Conservation (phyloP, 2,113 vertebrate species). For the Pungitius pungitius region DNA sequence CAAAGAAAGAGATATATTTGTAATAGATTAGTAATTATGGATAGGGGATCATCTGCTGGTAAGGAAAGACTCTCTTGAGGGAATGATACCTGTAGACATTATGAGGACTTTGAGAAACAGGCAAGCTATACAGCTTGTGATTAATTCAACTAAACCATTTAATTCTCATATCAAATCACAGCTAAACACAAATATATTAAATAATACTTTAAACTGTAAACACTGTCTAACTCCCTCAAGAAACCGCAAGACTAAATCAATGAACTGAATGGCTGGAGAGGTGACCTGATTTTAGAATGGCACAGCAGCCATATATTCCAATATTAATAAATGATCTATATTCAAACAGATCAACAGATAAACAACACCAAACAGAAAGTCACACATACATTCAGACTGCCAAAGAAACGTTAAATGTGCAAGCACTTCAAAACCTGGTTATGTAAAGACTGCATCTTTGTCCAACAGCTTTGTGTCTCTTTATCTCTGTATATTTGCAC, state of each 20-base stretch:
- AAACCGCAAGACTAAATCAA: slow-evolving; percentile 13
- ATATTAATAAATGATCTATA: too few relatives aligned
- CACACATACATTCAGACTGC: slow-evolving; percentile 8
- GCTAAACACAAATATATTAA: slow-evolving; percentile 1
- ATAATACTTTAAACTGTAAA: slow-evolving; percentile 28
- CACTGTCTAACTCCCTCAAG: background rate
- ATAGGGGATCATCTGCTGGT: background rate
- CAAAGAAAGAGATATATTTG: slow-evolving; percentile 42
- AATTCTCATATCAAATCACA: background rate
- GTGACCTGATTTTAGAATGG: slow-evolving; percentile 5
- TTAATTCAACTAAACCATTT: slow-evolving; percentile 4
- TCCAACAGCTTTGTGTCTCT: slow-evolving; percentile 3
- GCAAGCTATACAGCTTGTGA: background rate
- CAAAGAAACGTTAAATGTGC: background rate
- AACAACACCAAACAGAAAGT: slow-evolving; percentile 21
- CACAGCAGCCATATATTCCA: background rate
- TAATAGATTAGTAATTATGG: slow-evolving; percentile 38
- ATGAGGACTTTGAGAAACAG: background rate
- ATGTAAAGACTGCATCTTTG: background rate
- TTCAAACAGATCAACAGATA: background rate
- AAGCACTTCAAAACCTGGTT: slow-evolving; percentile 12
- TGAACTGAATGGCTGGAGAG: slow-evolving; percentile 16
- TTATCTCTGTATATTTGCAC: slow-evolving; percentile 1
- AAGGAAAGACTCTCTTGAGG: slow-evolving; percentile 30
- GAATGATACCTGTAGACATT: slow-evolving; percentile 7